phyloP scores from a whole-genome alignment of 2,888 invertebrate species.

The Eristalinus sepulchralis region DNA sequence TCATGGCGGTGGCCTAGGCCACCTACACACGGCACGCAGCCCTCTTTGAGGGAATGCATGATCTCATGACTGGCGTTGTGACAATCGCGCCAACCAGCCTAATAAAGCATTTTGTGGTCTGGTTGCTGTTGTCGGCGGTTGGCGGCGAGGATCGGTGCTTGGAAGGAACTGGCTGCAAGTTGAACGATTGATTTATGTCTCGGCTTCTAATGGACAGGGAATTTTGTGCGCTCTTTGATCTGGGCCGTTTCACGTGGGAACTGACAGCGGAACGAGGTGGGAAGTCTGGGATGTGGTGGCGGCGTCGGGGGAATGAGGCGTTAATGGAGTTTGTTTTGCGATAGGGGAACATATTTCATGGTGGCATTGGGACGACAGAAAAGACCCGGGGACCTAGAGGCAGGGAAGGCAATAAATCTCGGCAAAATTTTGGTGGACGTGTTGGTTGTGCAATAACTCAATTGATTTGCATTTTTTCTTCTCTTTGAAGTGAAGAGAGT shows the following conservation, averaged over 20 bases:
- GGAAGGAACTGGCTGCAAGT: constrained; percentile 40
- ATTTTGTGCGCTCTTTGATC: constrained; percentile 57
- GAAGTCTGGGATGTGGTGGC: not conserved
- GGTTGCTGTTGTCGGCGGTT: constrained; percentile 2
- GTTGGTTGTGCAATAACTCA: not conserved
- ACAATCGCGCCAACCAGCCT: constrained; percentile 62
- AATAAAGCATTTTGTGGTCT: constrained; percentile 27
- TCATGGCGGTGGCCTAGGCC: constrained; percentile 50
- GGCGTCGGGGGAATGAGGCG: not conserved
- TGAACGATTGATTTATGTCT: constrained; percentile 67
- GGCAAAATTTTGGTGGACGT: not conserved
- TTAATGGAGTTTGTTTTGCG: not conserved
- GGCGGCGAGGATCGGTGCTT: not conserved
- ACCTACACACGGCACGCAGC: constrained; percentile 51
- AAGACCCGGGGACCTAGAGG: not conserved
- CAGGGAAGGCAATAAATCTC: not conserved
- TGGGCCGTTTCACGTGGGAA: constrained; percentile 42
- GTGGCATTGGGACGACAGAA: not conserved
- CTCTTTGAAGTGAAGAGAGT: no score
- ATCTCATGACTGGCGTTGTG: constrained; percentile 57
- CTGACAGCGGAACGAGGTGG: constrained; percentile 1
- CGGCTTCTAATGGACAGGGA: constrained; percentile 33
- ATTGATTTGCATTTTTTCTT: not conserved
- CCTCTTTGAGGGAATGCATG: constrained; percentile 29
- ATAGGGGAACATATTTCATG: not conserved